Conservation (phyloP, 2,797 vertebrate species). For the Morus bassanus region DNA sequence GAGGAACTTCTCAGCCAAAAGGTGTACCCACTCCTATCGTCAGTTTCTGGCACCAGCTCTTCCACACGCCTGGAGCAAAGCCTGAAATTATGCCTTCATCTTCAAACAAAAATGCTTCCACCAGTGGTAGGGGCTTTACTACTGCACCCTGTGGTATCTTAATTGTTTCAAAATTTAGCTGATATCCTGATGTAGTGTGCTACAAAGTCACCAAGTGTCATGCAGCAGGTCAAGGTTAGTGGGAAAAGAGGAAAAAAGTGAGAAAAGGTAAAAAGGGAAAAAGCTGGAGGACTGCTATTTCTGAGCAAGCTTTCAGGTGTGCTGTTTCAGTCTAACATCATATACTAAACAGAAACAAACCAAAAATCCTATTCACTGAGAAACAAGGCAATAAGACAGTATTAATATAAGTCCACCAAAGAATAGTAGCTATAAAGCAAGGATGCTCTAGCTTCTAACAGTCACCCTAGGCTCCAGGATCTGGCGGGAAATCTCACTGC, state of each 20-base stretch:
- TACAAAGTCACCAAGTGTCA: background rate
- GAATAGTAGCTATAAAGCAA: background rate
- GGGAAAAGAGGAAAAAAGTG: background rate
- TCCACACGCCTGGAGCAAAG: too few relatives aligned
- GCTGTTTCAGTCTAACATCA: background rate
- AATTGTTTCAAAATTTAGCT: background rate
- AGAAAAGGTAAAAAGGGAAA: background rate
- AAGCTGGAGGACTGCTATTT: background rate
- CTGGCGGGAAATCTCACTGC: background rate
- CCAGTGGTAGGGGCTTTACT: background rate
- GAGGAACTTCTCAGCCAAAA: background rate
- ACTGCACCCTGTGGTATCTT: background rate
- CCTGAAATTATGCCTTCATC: background rate
- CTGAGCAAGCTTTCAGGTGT: background rate
- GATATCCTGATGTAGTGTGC: background rate
- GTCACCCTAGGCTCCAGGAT: background rate
- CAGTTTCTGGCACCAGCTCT: too few relatives aligned
- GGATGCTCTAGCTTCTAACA: background rate
- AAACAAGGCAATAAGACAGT: background rate
- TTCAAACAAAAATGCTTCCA: background rate
- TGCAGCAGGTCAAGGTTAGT: background rate
- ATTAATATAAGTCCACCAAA: background rate
- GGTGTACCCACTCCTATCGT: too few relatives aligned
- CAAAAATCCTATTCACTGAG: background rate
- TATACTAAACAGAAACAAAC: background rate